Evolutionary conservation across 1,140 invertebrate species (phyloP).

Genomic region (Propsilocerus akamusi): DNA sequence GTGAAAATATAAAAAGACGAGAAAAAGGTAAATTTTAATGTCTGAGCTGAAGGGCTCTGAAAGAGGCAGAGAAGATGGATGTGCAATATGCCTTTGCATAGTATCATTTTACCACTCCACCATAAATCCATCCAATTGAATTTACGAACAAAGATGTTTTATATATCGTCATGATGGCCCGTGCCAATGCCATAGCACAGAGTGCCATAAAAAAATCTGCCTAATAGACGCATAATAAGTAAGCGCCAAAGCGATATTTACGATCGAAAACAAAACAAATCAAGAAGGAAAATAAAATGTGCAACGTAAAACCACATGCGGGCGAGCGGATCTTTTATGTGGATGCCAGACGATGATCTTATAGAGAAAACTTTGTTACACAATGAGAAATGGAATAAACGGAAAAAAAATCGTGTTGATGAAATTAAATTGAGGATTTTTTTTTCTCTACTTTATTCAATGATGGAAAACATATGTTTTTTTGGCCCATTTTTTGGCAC

Average conservation of each 20-base stretch:
- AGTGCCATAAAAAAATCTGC: too few species aligned
- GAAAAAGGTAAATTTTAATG: too few species aligned
- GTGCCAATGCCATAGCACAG: too few species aligned
- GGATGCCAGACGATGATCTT: too few species aligned
- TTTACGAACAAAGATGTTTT: too few species aligned
- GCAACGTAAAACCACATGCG: slow-evolving; percentile 1
- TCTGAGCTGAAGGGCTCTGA: too few species aligned
- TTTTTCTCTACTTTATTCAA: background rate
- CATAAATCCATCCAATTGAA: background rate
- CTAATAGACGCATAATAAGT: too few species aligned
- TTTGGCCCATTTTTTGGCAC: too few species aligned
- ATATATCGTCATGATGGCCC: too few species aligned
- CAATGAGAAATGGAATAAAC: background rate
- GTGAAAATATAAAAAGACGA: too few species aligned
- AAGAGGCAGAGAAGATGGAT: too few species aligned
- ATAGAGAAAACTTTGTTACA: background rate
- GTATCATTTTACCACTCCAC: background rate
- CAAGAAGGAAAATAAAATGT: background rate
- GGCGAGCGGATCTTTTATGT: slow-evolving; percentile 2
- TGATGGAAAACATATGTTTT: slow-evolving; percentile 3
- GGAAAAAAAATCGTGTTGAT: background rate
- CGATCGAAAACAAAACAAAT: background rate
- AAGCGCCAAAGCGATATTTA: too few species aligned
- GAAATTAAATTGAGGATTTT: slow-evolving; percentile 3
- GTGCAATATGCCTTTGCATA: slow-evolving; percentile 4